A percentile compares a stretch with the other conserved stretches of the same genome.
Evolutionary conservation across 2,113 vertebrate genomes (phyloP).

Genomic region (Spheniscus mendiculus): DNA sequence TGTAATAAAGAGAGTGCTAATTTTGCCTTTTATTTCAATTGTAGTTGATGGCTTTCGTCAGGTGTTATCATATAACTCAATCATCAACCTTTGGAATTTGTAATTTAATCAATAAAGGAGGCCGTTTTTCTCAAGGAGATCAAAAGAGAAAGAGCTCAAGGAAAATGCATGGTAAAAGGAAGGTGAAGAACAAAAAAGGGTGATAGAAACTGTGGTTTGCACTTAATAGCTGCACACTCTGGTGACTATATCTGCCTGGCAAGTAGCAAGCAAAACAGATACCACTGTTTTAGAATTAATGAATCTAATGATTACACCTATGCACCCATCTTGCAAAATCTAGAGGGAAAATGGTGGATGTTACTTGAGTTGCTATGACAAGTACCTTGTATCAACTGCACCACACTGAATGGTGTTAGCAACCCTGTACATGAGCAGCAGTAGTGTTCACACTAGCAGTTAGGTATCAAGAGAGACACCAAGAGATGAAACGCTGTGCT

Average conservation of each 20-base stretch:
- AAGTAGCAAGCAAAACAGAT: not conserved
- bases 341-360: not conserved
- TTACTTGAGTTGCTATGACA: not conserved
- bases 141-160: not conserved
- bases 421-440: not conserved
- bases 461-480: not conserved
- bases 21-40: slow-evolving; percentile 59
- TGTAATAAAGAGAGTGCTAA: slow-evolving; percentile 43
- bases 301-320: not conserved
- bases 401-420: not conserved
- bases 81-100: slow-evolving; percentile 16
- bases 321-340: not conserved
- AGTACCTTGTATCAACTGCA: not conserved
- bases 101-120: slow-evolving; percentile 65
- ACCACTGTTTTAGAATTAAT: not conserved
- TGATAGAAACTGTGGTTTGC: not conserved
- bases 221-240: not conserved
- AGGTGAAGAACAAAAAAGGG: not conserved
- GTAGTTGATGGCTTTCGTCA: not conserved
- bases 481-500: not conserved
- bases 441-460: not conserved
- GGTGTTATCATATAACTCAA: slow-evolving; percentile 57
- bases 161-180: slow-evolving; percentile 8
- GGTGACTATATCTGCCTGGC: not conserved
- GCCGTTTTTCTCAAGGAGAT: slow-evolving; percentile 36